These are phyloP conservation scores for Masnerella sp. DNA, from an alignment of 2,888 invertebrate genomes.

Conservation along the genomic window DNA sequence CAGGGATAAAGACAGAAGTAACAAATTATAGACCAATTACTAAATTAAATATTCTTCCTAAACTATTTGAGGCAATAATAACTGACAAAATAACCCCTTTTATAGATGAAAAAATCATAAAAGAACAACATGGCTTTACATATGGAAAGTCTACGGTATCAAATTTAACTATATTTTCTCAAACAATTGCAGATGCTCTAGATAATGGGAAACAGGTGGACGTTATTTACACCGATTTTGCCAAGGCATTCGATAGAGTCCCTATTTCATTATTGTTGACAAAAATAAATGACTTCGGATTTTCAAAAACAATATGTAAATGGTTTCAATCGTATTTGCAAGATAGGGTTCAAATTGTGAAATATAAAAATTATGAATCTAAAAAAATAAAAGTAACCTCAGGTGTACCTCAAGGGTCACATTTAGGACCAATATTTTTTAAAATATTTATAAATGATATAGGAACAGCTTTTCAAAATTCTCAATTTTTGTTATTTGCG, in stretches of 20 bases:
- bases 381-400: neutral
- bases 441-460: neutral
- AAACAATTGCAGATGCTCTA: neutral
- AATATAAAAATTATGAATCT: neutral
- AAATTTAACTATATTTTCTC: neutral
- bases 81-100: neutral
- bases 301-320: neutral
- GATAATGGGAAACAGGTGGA: slow-evolving; percentile 1
- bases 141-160: neutral
- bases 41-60: neutral
- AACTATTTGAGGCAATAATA: neutral
- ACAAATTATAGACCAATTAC: neutral
- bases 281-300: neutral
- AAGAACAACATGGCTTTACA: slow-evolving; percentile 5
- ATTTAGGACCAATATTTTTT: neutral
- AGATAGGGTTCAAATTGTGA: neutral
- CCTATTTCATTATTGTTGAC: neutral
- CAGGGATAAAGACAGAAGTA: neutral
- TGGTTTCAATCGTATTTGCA: neutral
- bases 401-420: neutral
- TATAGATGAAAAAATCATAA: neutral
- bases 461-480: neutral
- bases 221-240: slow-evolving; percentile 4
- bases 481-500: neutral
- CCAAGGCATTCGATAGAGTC: slow-evolving; percentile 1